Percentiles rank a stretch among this genome's conserved stretches.
These are phyloP conservation scores for Cynaeus angustus DNA, from an alignment of 2,888 invertebrate species.

Conservation along the genomic window DNA sequence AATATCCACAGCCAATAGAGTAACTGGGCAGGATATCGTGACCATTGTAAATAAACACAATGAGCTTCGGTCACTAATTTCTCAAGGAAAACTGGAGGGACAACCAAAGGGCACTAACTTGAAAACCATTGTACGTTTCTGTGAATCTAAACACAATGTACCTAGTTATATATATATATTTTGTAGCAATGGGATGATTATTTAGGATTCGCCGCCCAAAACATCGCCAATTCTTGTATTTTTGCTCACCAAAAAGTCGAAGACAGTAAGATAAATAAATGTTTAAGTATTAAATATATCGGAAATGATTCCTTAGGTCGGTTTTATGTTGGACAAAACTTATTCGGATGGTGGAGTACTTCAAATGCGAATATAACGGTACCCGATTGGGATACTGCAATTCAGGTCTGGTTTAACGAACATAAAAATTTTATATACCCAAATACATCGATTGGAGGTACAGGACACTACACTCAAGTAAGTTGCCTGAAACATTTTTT, in stretches of 20 bases:
- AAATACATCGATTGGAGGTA: constrained; percentile 12
- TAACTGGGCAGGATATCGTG: constrained; percentile 76
- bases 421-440: constrained; percentile 54
- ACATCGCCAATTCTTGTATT: constrained; percentile 62
- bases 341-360: no score
- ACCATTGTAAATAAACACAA: constrained; percentile 86
- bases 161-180: not conserved
- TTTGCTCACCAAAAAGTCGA: constrained; percentile 49
- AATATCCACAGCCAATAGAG: constrained; percentile 5
- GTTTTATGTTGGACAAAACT: no score
- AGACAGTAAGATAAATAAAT: constrained; percentile 50
- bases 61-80: constrained; percentile 81
- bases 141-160: no score
- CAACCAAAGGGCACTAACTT: constrained; percentile 87
- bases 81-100: constrained; percentile 81
- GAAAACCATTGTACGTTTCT: constrained; percentile 59
- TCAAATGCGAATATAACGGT: constrained; percentile 21
- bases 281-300: no score
- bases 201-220: constrained; percentile 66
- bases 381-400: constrained; percentile 53
- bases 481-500: no score
- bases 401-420: constrained; percentile 58
- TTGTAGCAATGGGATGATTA: constrained; percentile 54
- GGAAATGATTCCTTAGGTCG: no score
- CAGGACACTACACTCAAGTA: constrained; percentile 61